Evolutionary conservation across 2,888 invertebrate species (phyloP).

Genomic region (Tetheella fluctuosa): DNA sequence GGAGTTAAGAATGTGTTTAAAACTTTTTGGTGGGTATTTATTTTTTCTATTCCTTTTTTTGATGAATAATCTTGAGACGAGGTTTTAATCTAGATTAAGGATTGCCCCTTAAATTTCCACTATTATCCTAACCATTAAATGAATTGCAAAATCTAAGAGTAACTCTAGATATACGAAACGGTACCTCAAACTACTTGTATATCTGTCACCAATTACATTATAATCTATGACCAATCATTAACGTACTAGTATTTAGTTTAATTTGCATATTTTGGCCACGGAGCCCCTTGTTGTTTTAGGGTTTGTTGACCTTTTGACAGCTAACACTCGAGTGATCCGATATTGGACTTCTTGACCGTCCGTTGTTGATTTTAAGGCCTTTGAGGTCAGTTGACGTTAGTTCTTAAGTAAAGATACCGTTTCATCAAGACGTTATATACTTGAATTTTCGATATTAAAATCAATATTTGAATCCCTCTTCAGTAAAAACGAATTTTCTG

Average conservation of each 20-base stretch:
- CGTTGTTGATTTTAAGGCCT: conserved; percentile 18
- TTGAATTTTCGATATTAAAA: not conserved
- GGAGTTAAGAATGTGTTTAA: too few species aligned
- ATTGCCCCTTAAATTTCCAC: too few species aligned
- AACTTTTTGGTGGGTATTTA: too few species aligned
- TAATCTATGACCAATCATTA: conserved; percentile 22
- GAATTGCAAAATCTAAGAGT: too few species aligned
- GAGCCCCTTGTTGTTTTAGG: conserved; percentile 37
- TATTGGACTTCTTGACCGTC: conserved; percentile 6
- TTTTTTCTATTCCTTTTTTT: too few species aligned
- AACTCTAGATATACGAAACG: not conserved
- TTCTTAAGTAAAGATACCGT: not conserved
- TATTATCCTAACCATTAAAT: too few species aligned
- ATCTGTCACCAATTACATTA: not conserved
- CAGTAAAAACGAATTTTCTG: too few species aligned
- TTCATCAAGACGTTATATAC: not conserved
- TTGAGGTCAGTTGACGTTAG: not conserved
- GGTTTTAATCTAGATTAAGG: too few species aligned
- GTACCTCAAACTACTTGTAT: not conserved
- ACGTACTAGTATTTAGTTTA: conserved; percentile 40
- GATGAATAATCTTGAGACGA: too few species aligned
- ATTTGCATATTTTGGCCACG: conserved; percentile 38
- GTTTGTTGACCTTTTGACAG: conserved; percentile 40
- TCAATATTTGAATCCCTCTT: too few species aligned
- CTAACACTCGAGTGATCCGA: conserved; percentile 2